Evolutionary conservation across 2,113 vertebrate species (phyloP).

Genomic region (Dolichallabes microphthalmus): DNA sequence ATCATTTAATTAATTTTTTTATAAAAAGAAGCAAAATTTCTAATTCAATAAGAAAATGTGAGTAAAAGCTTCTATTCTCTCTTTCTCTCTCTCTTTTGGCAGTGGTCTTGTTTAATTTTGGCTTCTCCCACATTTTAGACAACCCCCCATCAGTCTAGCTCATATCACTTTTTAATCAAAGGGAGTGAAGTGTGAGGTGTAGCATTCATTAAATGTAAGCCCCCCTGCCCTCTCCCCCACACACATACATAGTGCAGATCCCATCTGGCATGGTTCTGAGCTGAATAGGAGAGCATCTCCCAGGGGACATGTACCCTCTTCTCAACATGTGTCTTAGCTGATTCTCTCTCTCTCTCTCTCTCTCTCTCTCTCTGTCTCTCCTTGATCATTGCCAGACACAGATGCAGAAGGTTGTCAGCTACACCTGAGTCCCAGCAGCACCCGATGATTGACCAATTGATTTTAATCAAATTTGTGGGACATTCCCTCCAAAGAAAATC

Average conservation of each 20-base stretch:
- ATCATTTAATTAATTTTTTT: not conserved
- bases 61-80: not conserved
- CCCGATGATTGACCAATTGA: constrained; percentile 16
- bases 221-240: constrained; percentile 20
- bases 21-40: not conserved
- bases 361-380: not conserved
- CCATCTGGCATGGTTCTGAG: constrained; percentile 47
- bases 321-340: constrained; percentile 41
- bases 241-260: constrained; percentile 37
- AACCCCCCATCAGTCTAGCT: constrained; percentile 21
- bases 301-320: constrained; percentile 45
- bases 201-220: constrained; percentile 44
- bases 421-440: constrained; percentile 51
- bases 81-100: not conserved
- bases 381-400: constrained; percentile 50
- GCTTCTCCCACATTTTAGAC: constrained; percentile 19
- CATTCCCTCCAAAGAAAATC: constrained; percentile 2
- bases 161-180: constrained; percentile 49
- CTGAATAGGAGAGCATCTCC: constrained; percentile 46
- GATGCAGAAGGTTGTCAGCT: constrained; percentile 32
- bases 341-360: constrained; percentile 18
- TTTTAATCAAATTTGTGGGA: constrained; percentile 3
- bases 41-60: not conserved
- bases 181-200: constrained; percentile 24
- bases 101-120: constrained; percentile 18